phyloP scores from a whole-genome alignment of 2,797 vertebrate genomes.

The Pogoniulus pusillus region DNA sequence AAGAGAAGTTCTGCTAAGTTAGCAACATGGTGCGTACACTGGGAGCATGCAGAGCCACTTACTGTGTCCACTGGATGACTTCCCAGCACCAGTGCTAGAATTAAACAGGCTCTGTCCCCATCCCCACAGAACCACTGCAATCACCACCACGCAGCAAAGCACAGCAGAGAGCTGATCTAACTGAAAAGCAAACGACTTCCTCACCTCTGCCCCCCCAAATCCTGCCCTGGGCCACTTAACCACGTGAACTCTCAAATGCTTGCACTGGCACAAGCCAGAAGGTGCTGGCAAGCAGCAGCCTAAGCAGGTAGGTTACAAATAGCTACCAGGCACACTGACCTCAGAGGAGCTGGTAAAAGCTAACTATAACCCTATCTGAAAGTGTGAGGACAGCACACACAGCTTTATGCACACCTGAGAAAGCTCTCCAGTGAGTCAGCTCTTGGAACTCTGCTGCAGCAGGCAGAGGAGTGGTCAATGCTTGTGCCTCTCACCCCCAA shows the following conservation, averaged over 20 bases:
- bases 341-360: not conserved
- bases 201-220: not conserved
- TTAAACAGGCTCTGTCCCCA: not conserved
- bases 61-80: not conserved
- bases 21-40: rapidly evolving
- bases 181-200: not conserved
- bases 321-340: not conserved
- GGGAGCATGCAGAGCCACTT: not conserved
- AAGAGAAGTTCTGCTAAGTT: not conserved
- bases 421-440: rapidly evolving
- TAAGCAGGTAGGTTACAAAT: not conserved
- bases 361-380: not conserved
- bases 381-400: not conserved
- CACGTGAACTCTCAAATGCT: not conserved
- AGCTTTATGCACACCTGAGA: not conserved
- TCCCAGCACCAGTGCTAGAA: not conserved
- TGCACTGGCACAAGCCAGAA: not conserved
- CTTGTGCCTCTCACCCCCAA: not conserved
- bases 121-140: not conserved
- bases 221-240: not conserved
- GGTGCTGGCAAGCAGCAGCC: not conserved
- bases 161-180: not conserved
- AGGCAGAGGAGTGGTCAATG: not conserved
- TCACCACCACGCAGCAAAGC: not conserved
- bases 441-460: not conserved